Evolutionary conservation across 2,888 invertebrate genomes (phyloP), one percentile per base, ranked within the genome.

Genomic region (Oeneis ivallda): DNA sequence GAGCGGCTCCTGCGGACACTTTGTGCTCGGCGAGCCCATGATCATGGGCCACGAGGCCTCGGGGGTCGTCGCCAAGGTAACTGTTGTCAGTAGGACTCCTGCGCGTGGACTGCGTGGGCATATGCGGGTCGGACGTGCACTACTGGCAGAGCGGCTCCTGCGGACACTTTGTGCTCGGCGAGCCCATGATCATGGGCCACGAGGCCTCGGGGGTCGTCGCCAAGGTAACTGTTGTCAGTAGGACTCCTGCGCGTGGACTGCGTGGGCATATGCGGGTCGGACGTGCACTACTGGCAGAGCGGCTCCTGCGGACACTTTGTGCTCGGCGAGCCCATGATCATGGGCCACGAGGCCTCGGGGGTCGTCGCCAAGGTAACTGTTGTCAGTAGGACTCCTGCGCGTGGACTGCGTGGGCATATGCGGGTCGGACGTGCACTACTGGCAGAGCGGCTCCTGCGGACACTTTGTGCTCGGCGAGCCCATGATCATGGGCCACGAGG

Each of bases 331-430:
- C 99, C 99, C 9, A 98, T 99, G 98, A 93, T 98, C 39, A 95
- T 99, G 81, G 99, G 99, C 0, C 99, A 99, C 81, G 99, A 99
- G 87, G 95, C 98, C 0, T 93, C 96, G 0, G 97, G 97, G 13
- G 93, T 95, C 19, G 96, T 98, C 0, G 93, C 93, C 0, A 94
- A 96, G 92, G 93, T 97, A 67, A 26, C 17, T 17, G 3, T 47
- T n/a, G n/a, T n/a, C n/a, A n/a, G n/a, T n/a, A n/a, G n/a, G n/a
- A n/a, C 94, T 98, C 5, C 83, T 98, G 17, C 94, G 94, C 73
- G 98, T 98, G 96, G 96, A 95, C 80, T 95, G 95, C 72, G 98
- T 99, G 54, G 99, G 99, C n/a, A 99, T 99, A 78, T 99, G 99
- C 83, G 99, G 99, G 0, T 96, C 96, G 0, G 99, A 99, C 86